These are phyloP conservation scores for Hetaerina americana DNA, from an alignment of 1,140 invertebrate genomes.

Conservation along the genomic window DNA sequence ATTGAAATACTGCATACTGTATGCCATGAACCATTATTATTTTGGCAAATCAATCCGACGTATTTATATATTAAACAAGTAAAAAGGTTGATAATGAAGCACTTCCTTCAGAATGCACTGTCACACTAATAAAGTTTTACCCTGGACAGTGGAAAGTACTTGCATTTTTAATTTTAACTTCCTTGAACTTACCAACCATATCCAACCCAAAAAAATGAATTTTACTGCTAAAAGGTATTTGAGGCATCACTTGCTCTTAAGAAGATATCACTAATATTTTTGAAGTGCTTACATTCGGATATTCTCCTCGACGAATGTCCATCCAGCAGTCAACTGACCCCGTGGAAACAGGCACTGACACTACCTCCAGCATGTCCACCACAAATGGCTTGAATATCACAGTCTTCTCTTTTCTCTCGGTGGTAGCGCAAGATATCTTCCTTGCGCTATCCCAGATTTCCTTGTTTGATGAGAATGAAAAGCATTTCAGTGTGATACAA, in stretches of 20 bases:
- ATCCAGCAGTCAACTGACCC: slow-evolving; percentile 56
- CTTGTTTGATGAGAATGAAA: slow-evolving; percentile 18
- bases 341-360: slow-evolving; percentile 44
- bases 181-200: no score
- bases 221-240: background rate
- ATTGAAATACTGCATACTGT: no score
- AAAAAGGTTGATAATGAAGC: no score
- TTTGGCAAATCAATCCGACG: no score
- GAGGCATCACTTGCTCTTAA: background rate
- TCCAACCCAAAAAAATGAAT: slow-evolving; percentile 9
- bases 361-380: slow-evolving; percentile 55
- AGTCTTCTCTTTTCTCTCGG: slow-evolving; percentile 38
- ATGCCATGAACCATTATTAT: no score
- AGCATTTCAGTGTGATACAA: no score
- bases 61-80: no score
- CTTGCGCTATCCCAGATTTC: slow-evolving; percentile 42
- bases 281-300: slow-evolving; percentile 42
- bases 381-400: slow-evolving; percentile 53
- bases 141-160: no score
- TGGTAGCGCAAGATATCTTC: slow-evolving; percentile 42
- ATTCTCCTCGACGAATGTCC: slow-evolving; percentile 56
- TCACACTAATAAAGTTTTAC: no score
- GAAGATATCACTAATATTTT: background rate
- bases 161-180: no score
- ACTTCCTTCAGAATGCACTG: no score